These are phyloP conservation scores for Plectropomus leopardus DNA, from an alignment of 2,113 vertebrate genomes.

Conservation along the genomic window DNA sequence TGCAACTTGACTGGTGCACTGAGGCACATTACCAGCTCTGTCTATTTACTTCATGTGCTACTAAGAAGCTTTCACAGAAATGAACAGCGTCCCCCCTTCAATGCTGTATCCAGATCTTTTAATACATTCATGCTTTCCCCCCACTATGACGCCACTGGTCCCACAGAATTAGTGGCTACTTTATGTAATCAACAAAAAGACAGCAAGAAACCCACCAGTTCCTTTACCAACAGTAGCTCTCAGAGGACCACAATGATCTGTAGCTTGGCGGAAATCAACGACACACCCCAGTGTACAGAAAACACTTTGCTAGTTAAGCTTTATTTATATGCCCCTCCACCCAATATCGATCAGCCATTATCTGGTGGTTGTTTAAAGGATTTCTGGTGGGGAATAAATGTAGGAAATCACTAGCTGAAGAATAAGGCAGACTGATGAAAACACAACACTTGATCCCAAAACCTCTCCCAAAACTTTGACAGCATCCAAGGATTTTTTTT, in stretches of 20 bases:
- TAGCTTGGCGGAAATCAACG: slow-evolving; percentile 13
- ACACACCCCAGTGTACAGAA: slow-evolving; percentile 11
- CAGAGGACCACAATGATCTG: not conserved
- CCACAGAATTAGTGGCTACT: slow-evolving; percentile 10
- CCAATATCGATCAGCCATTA: slow-evolving; percentile 38
- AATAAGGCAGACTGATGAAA: slow-evolving; percentile 29
- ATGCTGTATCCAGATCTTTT: no score
- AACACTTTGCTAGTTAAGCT: slow-evolving; percentile 20
- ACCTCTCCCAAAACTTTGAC: not conserved
- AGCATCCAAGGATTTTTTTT: slow-evolving; percentile 2
- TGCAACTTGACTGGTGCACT: no score
- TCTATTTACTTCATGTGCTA: no score
- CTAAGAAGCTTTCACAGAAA: no score
- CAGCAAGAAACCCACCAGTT: slow-evolving; percentile 13
- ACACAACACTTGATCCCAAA: slow-evolving; percentile 30
- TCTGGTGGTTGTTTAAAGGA: slow-evolving; percentile 29
- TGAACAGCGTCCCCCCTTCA: no score
- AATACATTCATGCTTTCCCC: no score
- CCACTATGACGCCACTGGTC: no score
- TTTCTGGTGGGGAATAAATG: not conserved
- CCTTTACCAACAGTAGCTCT: slow-evolving; percentile 1
- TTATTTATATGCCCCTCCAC: slow-evolving; percentile 39
- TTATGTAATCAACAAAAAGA: not conserved
- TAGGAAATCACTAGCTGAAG: slow-evolving; percentile 38
- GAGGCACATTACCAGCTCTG: no score